phyloP scores from a whole-genome alignment of 2,888 invertebrate species.

The Hydraecia micacea region DNA sequence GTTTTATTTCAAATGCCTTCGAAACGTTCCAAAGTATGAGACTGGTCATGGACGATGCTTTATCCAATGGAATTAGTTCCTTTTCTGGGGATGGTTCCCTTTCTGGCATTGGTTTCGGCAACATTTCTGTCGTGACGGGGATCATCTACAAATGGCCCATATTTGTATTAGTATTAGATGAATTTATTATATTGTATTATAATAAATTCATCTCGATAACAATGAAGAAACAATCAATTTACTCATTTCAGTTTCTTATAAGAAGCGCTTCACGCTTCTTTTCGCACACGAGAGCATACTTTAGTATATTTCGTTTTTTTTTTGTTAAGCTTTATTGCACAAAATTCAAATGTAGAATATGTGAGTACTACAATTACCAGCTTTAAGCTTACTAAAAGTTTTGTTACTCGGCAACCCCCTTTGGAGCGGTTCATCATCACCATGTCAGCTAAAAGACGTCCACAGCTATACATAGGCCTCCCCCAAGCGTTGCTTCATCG shows the following conservation, averaged over 20 bases:
- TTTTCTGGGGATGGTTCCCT: neutral
- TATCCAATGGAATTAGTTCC: neutral
- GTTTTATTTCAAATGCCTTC: slow-evolving; percentile 80
- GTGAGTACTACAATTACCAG: neutral
- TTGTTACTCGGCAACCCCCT: neutral
- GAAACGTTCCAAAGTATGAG: slow-evolving; percentile 84
- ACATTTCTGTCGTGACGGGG: neutral
- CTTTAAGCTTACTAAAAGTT: neutral
- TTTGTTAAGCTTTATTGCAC: neutral
- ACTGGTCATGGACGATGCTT: slow-evolving; percentile 76
- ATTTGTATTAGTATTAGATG: too few species aligned
- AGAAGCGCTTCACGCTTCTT: neutral
- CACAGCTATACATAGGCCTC: neutral
- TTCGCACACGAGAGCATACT: neutral
- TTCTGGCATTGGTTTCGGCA: neutral
- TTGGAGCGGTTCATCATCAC: neutral
- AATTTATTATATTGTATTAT: too few species aligned
- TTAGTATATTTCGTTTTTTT: neutral
- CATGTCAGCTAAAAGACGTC: neutral
- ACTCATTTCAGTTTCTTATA: neutral
- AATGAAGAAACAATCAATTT: neutral
- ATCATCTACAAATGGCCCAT: slow-evolving; percentile 26
- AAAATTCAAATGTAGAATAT: neutral
- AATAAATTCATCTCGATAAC: neutral
- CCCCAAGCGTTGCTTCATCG: neutral